phyloP scores from a whole-genome alignment of 2,113 vertebrate genomes.

The Salminus brasiliensis region DNA sequence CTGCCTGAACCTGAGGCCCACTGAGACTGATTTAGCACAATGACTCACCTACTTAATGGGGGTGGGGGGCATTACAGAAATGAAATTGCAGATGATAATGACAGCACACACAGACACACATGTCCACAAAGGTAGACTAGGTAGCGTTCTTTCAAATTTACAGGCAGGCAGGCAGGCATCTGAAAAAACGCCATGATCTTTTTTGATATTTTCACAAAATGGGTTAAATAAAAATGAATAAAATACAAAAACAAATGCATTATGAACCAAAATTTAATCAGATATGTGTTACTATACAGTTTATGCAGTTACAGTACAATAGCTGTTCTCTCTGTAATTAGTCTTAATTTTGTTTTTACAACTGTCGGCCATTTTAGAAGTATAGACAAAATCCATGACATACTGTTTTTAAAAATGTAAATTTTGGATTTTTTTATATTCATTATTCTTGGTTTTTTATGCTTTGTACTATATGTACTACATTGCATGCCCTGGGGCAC shows the following conservation, averaged over 20 bases:
- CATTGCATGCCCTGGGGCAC: not conserved
- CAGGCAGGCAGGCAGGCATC: not conserved
- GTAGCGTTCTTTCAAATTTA: not conserved
- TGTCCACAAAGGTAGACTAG: not conserved
- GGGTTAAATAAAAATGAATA: no score
- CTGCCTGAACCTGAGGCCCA: constrained; percentile 34
- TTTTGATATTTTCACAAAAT: no score
- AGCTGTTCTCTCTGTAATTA: no score
- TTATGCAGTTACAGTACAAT: no score
- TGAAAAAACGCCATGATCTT: no score
- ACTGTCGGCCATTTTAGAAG: no score
- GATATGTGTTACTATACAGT: no score
- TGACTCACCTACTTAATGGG: constrained; percentile 18
- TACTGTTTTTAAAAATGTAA: not conserved
- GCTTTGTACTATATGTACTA: not conserved
- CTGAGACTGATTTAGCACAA: constrained; percentile 40
- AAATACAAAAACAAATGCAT: no score
- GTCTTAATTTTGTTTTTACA: no score
- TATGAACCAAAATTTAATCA: no score
- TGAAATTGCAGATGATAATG: constrained; percentile 34
- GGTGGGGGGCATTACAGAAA: constrained; percentile 5
- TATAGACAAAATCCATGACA: not conserved
- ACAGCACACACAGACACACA: constrained; percentile 4
- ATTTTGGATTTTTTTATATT: no score
- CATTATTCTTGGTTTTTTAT: not conserved